Base-by-base conservation (phyloP, 2,113 vertebrate species). In the Asarcornis scutulata region DNA sequence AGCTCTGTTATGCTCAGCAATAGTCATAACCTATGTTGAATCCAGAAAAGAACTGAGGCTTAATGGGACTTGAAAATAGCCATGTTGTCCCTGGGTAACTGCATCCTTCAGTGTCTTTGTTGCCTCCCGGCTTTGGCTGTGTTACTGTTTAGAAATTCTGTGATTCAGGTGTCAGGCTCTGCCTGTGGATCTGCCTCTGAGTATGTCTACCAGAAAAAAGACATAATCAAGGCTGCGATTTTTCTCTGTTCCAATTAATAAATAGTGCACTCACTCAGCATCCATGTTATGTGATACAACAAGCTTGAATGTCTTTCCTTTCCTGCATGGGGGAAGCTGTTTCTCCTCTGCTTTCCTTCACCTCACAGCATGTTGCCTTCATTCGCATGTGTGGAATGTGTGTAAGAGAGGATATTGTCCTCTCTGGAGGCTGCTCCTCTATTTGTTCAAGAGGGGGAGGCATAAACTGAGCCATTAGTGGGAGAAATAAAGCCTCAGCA, bases 401-500 rank as follows among this genome's bases (percentile, higher is more conserved):
- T n/a, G 25, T 62, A 60, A 17, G 34, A 74, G 50, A 83, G 88
- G 91, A 86, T 74, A 91, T 87, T 40, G 48, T 91, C 48, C 66
- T 86, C 63, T 89, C 72, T 84, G 85, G 83, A 93, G 62, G 55
- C 62, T 93, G 79, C n/a, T 75, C 25, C 29, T 95, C 76, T 91
- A 20, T 75, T 94, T 95, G 32, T 96, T 97, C 55, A 80, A 93
- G 85, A 94, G 63, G 27, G 32, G 80, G 73, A 96, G 79, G 59
- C 63, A 88, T 96, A 95, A 95, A 97, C 84, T 76, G 90, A 97
- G 60, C 80, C 81, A 94, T 53, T 95, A 95, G 53, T 91, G 64
- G 56, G 68, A 95, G 87, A 97, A 97, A 98, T 80, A 92, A 91
- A 96, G 91, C 53, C 85, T 89, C 78, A 95, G 93, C 50, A 74